Base-by-base conservation (phyloP, 2,888 invertebrate genomes). In the Tortrix viridana region DNA sequence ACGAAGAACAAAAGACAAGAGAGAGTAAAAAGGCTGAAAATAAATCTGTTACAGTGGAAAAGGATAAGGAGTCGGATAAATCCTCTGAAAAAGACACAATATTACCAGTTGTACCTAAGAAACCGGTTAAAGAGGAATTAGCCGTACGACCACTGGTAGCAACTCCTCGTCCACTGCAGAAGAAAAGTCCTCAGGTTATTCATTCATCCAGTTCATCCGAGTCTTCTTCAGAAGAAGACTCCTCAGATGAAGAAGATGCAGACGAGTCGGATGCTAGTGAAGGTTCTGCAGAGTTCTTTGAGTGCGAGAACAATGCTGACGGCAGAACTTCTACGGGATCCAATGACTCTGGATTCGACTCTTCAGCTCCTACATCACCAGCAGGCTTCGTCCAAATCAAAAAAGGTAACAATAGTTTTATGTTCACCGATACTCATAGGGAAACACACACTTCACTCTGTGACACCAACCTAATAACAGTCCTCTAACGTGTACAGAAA, bases 261-360 rank as follows among this genome's bases (percentile, higher is more conserved):
- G 88, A 89, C 57, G 89, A 88, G 74, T 84, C 88, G n/a, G 85
- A 85, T 14, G 72, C 82, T 9, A 92, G 91, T 76, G 89, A 87
- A 76, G 85, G 74, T 65, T 90, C 89, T 16, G 75, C 80, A 5
- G 91, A 92, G 71, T 92, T 88, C 74, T 88, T 77, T 60, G 92
- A 92, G 71, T 88, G 91, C 74, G 92, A 92, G 75, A 88, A 81
- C 57, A 92, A 89, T 69, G 84, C 88, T 16, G 94, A 93, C 60
- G 93, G 93, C 85, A 92, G 94, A 77, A 93, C 93, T 52, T 95
- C 95, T 62, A 96, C 96, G 67, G 95, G 96, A 75, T 96, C 96
- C 74, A 96, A 96, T 85, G 97, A 97, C 89, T 97, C 97, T 64
- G 96, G 97, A 71, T 96, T 97, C 85, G 96, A 96, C 83, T 94